A percentile compares a stretch with the other conserved stretches of the same genome.
Conservation (phyloP, 2,888 invertebrate genomes). For the Galeruca laticollis region DNA sequence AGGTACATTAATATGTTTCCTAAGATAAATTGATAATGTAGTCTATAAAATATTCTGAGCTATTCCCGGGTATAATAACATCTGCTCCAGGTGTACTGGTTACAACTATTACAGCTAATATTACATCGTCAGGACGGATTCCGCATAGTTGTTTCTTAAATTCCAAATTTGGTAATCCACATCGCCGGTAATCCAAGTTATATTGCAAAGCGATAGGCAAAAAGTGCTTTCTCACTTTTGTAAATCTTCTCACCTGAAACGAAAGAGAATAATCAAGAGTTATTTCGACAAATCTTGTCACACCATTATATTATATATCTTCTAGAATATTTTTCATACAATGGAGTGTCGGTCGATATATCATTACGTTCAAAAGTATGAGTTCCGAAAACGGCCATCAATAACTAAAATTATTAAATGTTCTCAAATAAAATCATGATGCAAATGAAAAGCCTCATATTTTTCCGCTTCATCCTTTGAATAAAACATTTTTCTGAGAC, state of each 20-base stretch:
- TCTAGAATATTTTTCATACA: no score
- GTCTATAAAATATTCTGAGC: conserved; percentile 53
- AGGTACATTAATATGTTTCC: not conserved
- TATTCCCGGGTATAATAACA: conserved; percentile 42
- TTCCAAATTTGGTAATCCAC: conserved; percentile 29
- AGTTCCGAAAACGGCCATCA: no score
- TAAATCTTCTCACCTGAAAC: conserved; percentile 50
- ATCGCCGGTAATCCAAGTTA: conserved; percentile 53
- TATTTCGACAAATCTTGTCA: no score
- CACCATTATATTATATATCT: no score
- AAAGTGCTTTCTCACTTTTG: conserved; percentile 39
- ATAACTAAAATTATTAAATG: no score
- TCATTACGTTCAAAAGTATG: no score
- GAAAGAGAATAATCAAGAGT: conserved; percentile 15
- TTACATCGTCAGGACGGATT: conserved; percentile 22
- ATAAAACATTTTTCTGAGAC: no score
- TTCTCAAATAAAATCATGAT: no score
- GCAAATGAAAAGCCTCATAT: no score
- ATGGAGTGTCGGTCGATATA: no score
- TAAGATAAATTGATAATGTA: conserved; percentile 41
- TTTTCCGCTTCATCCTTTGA: no score
- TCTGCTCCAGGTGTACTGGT: conserved; percentile 37
- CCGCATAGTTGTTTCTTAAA: conserved; percentile 31
- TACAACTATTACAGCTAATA: conserved; percentile 50
- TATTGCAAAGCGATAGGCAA: conserved; percentile 43